Percentiles rank a stretch among this genome's conserved stretches.
These are phyloP conservation scores for Imbricaverruca yamaguchii DNA, from an alignment of 2,888 invertebrate genomes.

Conservation along the genomic window DNA sequence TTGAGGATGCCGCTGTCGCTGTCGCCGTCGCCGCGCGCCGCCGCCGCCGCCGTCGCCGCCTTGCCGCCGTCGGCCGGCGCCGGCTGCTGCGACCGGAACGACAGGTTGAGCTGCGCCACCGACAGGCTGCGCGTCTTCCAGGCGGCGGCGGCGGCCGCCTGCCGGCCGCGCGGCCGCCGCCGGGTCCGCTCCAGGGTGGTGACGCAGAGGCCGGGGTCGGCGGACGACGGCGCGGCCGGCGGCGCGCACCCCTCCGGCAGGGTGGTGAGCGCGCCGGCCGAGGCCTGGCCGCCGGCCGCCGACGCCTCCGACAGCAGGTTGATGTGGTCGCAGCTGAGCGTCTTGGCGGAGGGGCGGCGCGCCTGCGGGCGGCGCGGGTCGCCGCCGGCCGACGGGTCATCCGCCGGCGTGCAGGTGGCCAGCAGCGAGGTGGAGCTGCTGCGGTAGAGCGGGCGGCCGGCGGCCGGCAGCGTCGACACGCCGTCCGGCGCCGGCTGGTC, in stretches of 20 bases:
- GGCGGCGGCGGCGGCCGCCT: not conserved
- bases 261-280: not conserved
- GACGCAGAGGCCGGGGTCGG: constrained; percentile 16
- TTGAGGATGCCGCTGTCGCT: not conserved
- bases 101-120: constrained; percentile 1
- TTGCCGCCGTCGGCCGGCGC: constrained; percentile 30
- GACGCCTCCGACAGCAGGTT: constrained; percentile 2
- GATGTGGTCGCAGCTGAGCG: constrained; percentile 8
- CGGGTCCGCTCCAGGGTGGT: constrained; percentile 6
- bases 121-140: constrained; percentile 16
- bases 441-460: constrained; percentile 50
- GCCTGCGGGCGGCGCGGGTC: constrained; percentile 40
- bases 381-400: constrained; percentile 70
- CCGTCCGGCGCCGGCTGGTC: too few species aligned
- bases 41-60: not conserved
- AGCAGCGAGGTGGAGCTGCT: constrained; percentile 70
- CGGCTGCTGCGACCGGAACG: constrained; percentile 30
- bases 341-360: not conserved
- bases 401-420: constrained; percentile 63
- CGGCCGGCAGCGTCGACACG: constrained; percentile 25
- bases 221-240: constrained; percentile 11
- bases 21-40: not conserved
- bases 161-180: constrained; percentile 20
- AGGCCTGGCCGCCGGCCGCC: not conserved
- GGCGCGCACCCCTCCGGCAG: not conserved